Percentiles rank a stretch among this genome's conserved stretches.
These are phyloP conservation scores for Epirrhoe alternata DNA, from an alignment of 2,888 invertebrate genomes.

Conservation along the genomic window DNA sequence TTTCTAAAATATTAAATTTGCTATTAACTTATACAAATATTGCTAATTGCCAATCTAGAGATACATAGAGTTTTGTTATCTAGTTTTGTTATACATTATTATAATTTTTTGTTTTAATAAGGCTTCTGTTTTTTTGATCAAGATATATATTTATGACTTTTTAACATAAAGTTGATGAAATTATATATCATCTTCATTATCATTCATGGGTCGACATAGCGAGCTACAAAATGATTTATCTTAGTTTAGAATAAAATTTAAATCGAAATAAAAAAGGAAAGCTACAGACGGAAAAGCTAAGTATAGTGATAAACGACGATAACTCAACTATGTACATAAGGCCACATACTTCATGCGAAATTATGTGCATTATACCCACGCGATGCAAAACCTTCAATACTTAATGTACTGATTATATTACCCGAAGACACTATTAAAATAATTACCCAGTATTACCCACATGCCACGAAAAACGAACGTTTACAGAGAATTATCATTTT, in stretches of 20 bases:
- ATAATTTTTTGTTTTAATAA: too few relatives aligned
- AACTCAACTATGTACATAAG: slow-evolving; percentile 30
- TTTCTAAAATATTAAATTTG: slow-evolving; percentile 21
- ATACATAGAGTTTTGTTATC: too few relatives aligned
- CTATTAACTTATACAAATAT: too few relatives aligned
- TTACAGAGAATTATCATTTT: slow-evolving; percentile 68
- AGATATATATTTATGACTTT: too few relatives aligned
- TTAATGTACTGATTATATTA: slow-evolving; percentile 52
- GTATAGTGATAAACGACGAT: slow-evolving; percentile 19
- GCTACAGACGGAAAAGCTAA: background rate
- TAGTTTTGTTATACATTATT: too few relatives aligned
- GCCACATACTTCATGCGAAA: slow-evolving; percentile 28
- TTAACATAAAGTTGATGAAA: too few relatives aligned
- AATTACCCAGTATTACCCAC: slow-evolving; percentile 65
- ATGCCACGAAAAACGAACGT: slow-evolving; percentile 62
- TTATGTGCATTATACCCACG: slow-evolving; percentile 27
- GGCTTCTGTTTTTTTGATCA: too few relatives aligned
- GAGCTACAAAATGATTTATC: too few relatives aligned
- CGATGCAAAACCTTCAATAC: slow-evolving; percentile 37
- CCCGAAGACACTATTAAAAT: slow-evolving; percentile 70
- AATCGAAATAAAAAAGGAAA: background rate
- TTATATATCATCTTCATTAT: too few relatives aligned
- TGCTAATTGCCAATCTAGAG: too few relatives aligned
- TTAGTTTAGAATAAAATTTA: too few relatives aligned
- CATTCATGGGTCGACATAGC: too few relatives aligned